These are phyloP conservation scores for Pluvianellus socialis DNA, from an alignment of 2,113 vertebrate genomes.

Conservation along the genomic window DNA sequence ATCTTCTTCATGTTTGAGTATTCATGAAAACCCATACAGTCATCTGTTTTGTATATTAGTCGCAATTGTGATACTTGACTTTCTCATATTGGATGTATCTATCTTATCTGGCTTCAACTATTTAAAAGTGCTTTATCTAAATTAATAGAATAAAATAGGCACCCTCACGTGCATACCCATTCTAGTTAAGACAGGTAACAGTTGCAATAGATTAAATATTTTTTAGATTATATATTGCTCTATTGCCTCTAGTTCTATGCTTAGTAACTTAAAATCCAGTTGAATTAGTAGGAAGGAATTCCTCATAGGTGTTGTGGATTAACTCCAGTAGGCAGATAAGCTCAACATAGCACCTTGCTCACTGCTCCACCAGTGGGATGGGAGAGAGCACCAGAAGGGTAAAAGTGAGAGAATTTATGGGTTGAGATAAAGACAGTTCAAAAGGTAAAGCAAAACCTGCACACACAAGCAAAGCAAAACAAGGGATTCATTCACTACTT, in stretches of 20 bases:
- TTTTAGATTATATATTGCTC: neutral
- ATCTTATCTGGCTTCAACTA: neutral
- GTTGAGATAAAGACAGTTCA: neutral
- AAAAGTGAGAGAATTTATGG: neutral
- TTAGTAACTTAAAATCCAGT: neutral
- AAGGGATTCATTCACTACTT: neutral
- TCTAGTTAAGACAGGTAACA: neutral
- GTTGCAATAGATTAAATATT: neutral
- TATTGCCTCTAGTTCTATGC: neutral
- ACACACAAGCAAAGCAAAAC: neutral
- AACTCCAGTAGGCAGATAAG: neutral
- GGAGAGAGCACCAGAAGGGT: neutral
- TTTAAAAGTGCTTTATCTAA: neutral
- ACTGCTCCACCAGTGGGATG: fast-evolving
- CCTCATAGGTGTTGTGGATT: neutral
- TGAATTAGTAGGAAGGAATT: neutral
- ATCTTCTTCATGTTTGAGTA: neutral
- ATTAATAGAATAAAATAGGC: neutral
- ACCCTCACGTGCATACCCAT: neutral
- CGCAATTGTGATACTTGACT: neutral
- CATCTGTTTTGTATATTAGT: neutral
- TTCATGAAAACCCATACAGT: neutral
- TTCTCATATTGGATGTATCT: neutral
- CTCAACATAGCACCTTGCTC: neutral
- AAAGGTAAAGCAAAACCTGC: neutral